phyloP scores from a whole-genome alignment of 1,140 invertebrate species.

The Drosophila triauraria region DNA sequence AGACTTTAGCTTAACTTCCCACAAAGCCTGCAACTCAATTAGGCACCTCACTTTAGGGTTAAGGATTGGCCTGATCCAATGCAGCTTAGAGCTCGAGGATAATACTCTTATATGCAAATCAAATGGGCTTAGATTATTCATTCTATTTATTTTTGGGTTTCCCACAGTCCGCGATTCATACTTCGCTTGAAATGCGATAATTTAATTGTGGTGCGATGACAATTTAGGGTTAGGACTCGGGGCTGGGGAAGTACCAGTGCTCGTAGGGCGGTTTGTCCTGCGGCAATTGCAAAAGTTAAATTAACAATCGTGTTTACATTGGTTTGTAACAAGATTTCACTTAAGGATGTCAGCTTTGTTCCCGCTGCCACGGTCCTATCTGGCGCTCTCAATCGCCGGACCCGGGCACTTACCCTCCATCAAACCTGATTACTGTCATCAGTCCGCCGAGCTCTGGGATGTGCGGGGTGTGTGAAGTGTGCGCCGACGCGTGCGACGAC shows the following conservation, averaged over 20 bases:
- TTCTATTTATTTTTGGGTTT: conserved; percentile 63
- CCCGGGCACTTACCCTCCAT: conserved; percentile 63
- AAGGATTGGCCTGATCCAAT: conserved; percentile 40
- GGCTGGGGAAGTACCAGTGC: not conserved
- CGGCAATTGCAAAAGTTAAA: conserved; percentile 77
- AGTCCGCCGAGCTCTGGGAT: conserved; percentile 23
- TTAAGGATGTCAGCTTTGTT: conserved; percentile 82
- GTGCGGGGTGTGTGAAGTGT: conserved; percentile 56
- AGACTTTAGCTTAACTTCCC: not conserved
- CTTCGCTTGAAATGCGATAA: conserved; percentile 80
- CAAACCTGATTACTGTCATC: conserved; percentile 84
- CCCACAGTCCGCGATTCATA: conserved; percentile 67
- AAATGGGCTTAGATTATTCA: conserved; percentile 46
- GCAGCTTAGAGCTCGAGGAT: conserved; percentile 10
- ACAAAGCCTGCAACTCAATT: conserved; percentile 10
- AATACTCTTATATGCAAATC: conserved; percentile 67
- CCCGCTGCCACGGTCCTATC: conserved; percentile 26
- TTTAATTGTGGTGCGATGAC: conserved; percentile 81
- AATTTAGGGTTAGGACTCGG: conserved; percentile 24
- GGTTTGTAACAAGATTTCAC: conserved; percentile 85
- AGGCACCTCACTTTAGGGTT: not conserved
- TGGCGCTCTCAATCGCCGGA: conserved; percentile 27
- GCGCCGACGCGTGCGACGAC: conserved; percentile 71
- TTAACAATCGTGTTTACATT: conserved; percentile 85
- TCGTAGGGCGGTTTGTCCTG: conserved; percentile 33